Evolutionary conservation across 2,888 invertebrate species (phyloP).

Genomic region (Polia nebulosa): DNA sequence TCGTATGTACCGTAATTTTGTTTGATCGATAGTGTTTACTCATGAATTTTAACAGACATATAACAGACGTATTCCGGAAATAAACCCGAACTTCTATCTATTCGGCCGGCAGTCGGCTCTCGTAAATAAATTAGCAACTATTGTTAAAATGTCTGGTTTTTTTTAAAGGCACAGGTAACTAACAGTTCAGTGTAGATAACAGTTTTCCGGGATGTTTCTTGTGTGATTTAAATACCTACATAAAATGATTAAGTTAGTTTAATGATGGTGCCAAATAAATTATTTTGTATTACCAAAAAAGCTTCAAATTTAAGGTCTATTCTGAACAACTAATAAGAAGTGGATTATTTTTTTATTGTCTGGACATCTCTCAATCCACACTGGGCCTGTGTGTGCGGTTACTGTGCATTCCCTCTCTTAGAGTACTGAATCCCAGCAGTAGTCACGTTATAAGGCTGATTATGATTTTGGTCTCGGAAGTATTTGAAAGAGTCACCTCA

Average conservation of each 20-base stretch:
- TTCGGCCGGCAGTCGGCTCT: background rate
- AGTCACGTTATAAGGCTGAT: no score
- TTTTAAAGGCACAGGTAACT: background rate
- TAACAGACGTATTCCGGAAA: background rate
- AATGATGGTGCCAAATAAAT: background rate
- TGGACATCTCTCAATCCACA: no score
- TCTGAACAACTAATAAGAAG: no score
- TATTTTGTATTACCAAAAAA: no score
- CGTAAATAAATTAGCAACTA: background rate
- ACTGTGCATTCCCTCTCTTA: no score
- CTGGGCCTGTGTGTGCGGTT: no score
- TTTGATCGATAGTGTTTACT: constrained; percentile 38
- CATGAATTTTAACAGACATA: constrained; percentile 19
- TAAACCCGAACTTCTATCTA: background rate
- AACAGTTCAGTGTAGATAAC: background rate
- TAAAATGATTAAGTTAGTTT: background rate
- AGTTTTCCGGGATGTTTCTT: background rate
- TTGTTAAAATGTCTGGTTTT: background rate
- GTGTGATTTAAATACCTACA: background rate
- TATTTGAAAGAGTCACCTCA: no score
- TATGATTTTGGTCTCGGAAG: no score
- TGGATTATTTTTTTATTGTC: no score
- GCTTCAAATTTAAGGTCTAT: no score
- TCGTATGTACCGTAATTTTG: constrained; percentile 12
- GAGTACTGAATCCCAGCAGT: no score